These are phyloP conservation scores for Numida meleagris DNA, from an alignment of 2,113 vertebrate genomes.

Conservation along the genomic window DNA sequence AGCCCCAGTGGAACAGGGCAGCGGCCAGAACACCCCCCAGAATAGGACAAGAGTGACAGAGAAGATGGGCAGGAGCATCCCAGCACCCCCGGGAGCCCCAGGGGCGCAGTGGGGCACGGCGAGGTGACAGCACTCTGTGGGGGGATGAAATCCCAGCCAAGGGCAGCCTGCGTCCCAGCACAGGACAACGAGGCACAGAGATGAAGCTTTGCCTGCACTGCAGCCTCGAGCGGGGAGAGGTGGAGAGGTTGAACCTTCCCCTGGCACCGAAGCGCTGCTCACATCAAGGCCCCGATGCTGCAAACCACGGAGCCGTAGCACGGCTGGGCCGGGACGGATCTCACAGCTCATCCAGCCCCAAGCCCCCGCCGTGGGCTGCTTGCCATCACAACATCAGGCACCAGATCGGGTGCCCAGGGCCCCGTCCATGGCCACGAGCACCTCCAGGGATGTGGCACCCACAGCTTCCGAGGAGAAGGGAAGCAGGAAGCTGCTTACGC, in stretches of 20 bases:
- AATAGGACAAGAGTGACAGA: not conserved
- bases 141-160: fast-evolving
- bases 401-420: no score
- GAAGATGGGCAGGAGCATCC: not conserved
- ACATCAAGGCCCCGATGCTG: not conserved
- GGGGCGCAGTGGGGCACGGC: fast-evolving
- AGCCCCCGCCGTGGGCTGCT: no score
- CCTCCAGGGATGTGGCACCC: no score
- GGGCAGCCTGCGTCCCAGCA: not conserved
- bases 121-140: not conserved
- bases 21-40: not conserved
- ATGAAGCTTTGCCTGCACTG: fast-evolving
- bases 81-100: not conserved
- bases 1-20: not conserved
- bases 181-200: fast-evolving
- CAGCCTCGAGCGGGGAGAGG: not conserved
- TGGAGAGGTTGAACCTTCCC: not conserved
- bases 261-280: not conserved
- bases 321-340: no score
- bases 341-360: no score
- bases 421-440: no score
- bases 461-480: not conserved
- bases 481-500: not conserved
- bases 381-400: no score
- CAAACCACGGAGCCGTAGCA: no score